phyloP scores from a whole-genome alignment of 1,140 invertebrate species.

The Drosophila ohnishii region DNA sequence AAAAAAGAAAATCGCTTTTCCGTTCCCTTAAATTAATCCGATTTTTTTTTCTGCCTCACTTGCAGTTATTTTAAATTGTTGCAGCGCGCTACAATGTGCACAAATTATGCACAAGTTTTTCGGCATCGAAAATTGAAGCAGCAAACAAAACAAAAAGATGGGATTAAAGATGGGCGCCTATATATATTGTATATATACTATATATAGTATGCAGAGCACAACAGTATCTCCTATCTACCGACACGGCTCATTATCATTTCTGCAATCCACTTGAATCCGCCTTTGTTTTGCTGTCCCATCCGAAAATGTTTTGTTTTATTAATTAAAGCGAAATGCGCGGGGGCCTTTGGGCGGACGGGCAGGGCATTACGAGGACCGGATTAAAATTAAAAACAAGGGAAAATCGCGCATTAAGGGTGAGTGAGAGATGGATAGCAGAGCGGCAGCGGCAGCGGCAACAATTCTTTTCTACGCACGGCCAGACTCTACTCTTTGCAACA shows the following conservation, averaged over 20 bases:
- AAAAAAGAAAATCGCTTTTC: not conserved
- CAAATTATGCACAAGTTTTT: conserved; percentile 74
- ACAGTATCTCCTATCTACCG: conserved; percentile 15
- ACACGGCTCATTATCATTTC: conserved; percentile 45
- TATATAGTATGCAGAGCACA: not conserved
- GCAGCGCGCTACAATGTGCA: conserved; percentile 54
- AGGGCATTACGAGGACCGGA: conserved; percentile 46
- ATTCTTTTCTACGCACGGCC: conserved; percentile 77
- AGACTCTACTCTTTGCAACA: conserved; percentile 68
- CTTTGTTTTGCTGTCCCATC: conserved; percentile 38
- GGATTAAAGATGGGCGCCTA: conserved; percentile 12
- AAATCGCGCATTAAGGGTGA: conserved; percentile 25
- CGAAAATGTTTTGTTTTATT: conserved; percentile 51
- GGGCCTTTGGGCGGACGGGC: not conserved
- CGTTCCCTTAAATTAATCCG: not conserved
- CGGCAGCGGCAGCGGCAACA: conserved; percentile 55
- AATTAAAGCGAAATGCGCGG: conserved; percentile 62
- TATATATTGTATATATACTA: not conserved
- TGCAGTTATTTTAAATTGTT: conserved; percentile 65
- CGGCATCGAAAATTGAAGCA: conserved; percentile 49
- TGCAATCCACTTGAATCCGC: conserved; percentile 30
- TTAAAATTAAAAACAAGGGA: conserved; percentile 69
- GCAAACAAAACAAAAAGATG: conserved; percentile 17
- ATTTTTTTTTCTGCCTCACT: conserved; percentile 53
- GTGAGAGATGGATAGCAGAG: not conserved